Base-by-base conservation (phyloP, 2,113 vertebrate species). In the Mirounga angustirostris region DNA sequence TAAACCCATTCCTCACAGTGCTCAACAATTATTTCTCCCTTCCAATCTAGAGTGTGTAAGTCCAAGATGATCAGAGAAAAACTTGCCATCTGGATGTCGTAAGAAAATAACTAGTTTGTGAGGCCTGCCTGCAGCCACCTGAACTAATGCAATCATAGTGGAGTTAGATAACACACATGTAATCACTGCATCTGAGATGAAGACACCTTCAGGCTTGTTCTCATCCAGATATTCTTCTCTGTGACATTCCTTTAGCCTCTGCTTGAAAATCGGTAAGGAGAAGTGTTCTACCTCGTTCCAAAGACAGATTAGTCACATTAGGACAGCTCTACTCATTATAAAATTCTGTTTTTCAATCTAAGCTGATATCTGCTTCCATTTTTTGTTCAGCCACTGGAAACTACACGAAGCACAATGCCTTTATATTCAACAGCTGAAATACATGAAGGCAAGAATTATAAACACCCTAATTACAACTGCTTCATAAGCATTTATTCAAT, bases 11-110 rank as follows among this genome's bases (percentile, higher is more conserved):
- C 16, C 86, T 97, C 69, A 85, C 46, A 2, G 15, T 14, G 54
- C 16, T 88, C 74, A 80, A 40, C 12, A 30, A 85, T 95, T 71
- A 94, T 73, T 81, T 94, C 69, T 95, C 30, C 40, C 54, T 63
- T 94, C 92, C 86, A 56, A 52, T 54, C 65, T 59, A 85, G 83
- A 84, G 43, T 74, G 36, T 92, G 22, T 59, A 86, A 97, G 84
- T 96, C 40, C 67, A 94, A 96, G 83, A 95, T 0, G 52, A 94
- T 95, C 67, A 67, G 74, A 95, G 33, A 65, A 61, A 93, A 93
- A n/a, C 79, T 67, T 80, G 63, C 95, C 89, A 82, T 96, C 96
- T 98, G 97, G 89, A 92, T 11, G 6, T 63, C 58, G 19, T 94
- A 67, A 90, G 92, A 81, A 96, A 97, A 93, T 40, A 76, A 90